Conservation (phyloP, 2,797 vertebrate genomes). For the Pelobates cultripes region DNA sequence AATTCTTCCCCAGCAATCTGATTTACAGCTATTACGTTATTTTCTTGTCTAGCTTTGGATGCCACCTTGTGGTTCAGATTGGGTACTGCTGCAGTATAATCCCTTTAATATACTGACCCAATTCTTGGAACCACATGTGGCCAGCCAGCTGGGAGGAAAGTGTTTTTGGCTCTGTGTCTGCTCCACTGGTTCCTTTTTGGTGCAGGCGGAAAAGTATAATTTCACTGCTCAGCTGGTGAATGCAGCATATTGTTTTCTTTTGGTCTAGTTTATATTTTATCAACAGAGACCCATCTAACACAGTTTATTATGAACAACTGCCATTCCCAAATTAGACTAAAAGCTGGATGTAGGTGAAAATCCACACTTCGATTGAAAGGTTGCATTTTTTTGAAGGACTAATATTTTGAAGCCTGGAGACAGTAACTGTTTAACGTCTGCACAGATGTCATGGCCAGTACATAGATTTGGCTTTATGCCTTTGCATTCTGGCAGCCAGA, state of each 20-base stretch:
- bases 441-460: too few species aligned
- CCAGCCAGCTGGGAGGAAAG: not conserved
- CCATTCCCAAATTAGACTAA: not conserved
- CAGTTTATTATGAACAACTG: not conserved
- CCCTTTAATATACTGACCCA: not conserved
- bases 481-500: too few species aligned
- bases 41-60: not conserved
- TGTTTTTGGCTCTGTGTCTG: not conserved
- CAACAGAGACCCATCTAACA: not conserved
- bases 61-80: conserved; percentile 7
- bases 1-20: not conserved
- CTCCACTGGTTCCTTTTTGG: not conserved
- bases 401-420: too few species aligned
- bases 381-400: too few species aligned
- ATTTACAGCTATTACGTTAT: not conserved
- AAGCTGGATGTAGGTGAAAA: too few species aligned
- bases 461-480: too few species aligned
- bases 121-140: not conserved
- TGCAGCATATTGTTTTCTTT: not conserved
- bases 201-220: not conserved
- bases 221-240: not conserved
- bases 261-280: not conserved
- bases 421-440: too few species aligned
- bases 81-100: not conserved
- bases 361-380: too few species aligned